These are phyloP conservation scores for Coluber constrictor DNA, from an alignment of 2,797 vertebrate genomes.

Conservation along the genomic window DNA sequence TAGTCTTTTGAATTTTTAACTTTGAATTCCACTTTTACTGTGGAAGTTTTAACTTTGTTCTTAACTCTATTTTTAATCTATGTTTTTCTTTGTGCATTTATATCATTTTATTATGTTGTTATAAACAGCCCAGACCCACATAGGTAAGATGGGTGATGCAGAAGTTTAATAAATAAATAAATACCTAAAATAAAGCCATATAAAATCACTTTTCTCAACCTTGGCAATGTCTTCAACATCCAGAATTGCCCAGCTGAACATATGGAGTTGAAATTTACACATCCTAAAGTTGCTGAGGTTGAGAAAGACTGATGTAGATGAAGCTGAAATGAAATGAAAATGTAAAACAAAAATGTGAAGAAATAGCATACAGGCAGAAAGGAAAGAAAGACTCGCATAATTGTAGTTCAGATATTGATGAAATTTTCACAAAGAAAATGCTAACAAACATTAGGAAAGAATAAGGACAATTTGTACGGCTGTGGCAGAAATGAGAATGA, in stretches of 20 bases:
- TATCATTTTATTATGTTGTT: not conserved
- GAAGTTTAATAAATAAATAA: not conserved
- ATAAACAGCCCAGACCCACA: not conserved
- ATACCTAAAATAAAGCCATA: not conserved
- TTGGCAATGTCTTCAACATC: not conserved
- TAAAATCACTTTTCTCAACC: not conserved
- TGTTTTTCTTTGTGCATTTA: not conserved
- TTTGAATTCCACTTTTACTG: not conserved
- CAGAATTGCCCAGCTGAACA: not conserved
- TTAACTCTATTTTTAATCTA: not conserved
- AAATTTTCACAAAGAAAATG: not conserved
- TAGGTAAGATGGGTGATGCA: not conserved
- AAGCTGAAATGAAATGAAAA: not conserved
- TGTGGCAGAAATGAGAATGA: not conserved
- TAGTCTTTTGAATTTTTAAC: not conserved
- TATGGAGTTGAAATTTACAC: not conserved
- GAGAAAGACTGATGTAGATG: not conserved
- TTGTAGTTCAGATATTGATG: not conserved
- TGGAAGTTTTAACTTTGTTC: not conserved
- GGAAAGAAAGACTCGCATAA: not conserved
- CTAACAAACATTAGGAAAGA: not conserved
- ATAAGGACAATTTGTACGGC: not conserved
- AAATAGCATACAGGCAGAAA: not conserved
- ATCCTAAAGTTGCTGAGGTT: not conserved
- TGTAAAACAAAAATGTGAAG: not conserved